phyloP scores from a whole-genome alignment of 2,888 invertebrate genomes.

The Hydraecia micacea region DNA sequence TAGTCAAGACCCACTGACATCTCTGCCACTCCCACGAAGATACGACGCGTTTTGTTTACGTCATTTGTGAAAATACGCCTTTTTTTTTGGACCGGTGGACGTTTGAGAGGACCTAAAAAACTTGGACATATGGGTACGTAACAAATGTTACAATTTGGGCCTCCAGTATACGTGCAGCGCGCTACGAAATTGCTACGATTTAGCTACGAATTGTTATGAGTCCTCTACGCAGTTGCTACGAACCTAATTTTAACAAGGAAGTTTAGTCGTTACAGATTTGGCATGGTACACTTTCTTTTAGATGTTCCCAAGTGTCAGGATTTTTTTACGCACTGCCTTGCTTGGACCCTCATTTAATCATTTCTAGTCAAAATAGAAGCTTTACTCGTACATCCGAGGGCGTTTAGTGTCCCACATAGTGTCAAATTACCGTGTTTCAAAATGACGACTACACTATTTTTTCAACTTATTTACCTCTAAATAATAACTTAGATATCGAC shows the following conservation, averaged over 20 bases:
- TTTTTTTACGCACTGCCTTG: not conserved
- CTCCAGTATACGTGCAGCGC: not conserved
- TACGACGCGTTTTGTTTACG: slow-evolving; percentile 59
- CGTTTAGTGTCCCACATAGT: not conserved
- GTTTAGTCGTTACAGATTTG: not conserved
- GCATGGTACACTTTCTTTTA: not conserved
- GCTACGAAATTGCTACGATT: slow-evolving; percentile 27
- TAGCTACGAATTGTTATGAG: slow-evolving; percentile 17
- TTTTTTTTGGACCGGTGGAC: slow-evolving; percentile 25
- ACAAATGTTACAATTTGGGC: slow-evolving; percentile 10
- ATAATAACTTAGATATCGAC: not conserved
- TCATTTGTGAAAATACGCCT: slow-evolving; percentile 43
- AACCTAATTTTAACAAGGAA: slow-evolving; percentile 6
- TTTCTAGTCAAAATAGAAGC: not conserved
- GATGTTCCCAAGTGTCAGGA: not conserved
- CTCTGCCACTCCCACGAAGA: slow-evolving; percentile 62
- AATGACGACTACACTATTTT: not conserved
- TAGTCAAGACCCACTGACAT: slow-evolving; percentile 64
- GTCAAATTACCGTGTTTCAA: not conserved
- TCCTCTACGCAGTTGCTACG: slow-evolving; percentile 16
- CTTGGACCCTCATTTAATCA: not conserved
- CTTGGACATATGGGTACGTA: not conserved
- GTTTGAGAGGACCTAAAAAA: not conserved
- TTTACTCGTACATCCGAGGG: not conserved
- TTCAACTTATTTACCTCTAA: not conserved